Evolutionary conservation across 2,888 invertebrate species (phyloP).

Genomic region (Melikaiella ostensackeni): DNA sequence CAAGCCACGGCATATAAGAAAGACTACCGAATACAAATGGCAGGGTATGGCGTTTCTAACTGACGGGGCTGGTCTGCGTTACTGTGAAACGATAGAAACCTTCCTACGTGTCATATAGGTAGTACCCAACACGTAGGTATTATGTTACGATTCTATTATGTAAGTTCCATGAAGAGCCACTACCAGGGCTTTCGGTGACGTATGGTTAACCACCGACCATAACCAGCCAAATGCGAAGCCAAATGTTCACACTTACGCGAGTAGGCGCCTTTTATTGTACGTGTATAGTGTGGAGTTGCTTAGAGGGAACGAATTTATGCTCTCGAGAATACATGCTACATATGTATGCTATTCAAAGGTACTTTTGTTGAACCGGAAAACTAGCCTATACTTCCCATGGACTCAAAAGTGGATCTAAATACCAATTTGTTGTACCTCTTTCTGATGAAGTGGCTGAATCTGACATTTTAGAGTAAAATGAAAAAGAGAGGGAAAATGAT

Average conservation of each 20-base stretch:
- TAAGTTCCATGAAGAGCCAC: slow-evolving; percentile 62
- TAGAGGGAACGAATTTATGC: no score
- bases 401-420: not conserved
- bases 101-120: slow-evolving; percentile 11
- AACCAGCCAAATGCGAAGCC: slow-evolving; percentile 69
- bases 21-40: slow-evolving; percentile 49
- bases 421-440: not conserved
- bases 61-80: slow-evolving; percentile 53
- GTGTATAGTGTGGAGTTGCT: not conserved
- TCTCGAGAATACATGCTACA: not conserved
- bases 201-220: slow-evolving; percentile 69
- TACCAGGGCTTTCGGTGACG: slow-evolving; percentile 61
- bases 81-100: slow-evolving; percentile 7
- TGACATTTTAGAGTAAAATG: not conserved
- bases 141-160: slow-evolving; percentile 67
- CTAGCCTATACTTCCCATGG: not conserved
- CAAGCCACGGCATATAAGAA: slow-evolving; percentile 28
- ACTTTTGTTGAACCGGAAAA: not conserved
- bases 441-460: not conserved
- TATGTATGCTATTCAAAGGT: slow-evolving; percentile 3
- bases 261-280: not conserved
- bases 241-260: slow-evolving; percentile 63
- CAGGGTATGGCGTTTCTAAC: slow-evolving; percentile 54
- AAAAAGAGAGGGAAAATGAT: not conserved
- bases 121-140: slow-evolving; percentile 54